A percentile compares a stretch with the other conserved stretches of the same genome.
phyloP scores from a whole-genome alignment of 2,888 invertebrate genomes.

The Xestia ashworthii region DNA sequence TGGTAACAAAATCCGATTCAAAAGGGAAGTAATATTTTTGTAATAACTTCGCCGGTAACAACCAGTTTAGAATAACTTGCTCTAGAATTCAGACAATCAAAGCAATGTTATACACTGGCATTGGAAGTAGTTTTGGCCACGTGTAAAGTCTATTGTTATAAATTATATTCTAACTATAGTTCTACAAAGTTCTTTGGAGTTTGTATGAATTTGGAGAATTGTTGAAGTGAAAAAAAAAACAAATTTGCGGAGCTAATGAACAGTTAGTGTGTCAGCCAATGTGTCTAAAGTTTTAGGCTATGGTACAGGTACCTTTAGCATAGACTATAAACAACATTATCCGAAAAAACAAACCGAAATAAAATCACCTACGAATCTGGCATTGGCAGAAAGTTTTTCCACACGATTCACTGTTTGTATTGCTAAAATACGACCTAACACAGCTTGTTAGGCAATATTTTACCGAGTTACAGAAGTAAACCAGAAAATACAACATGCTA shows the following conservation, averaged over 20 bases:
- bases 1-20: too few species aligned
- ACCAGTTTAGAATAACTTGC: constrained; percentile 1
- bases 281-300: neutral
- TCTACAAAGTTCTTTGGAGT: neutral
- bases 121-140: neutral
- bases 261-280: neutral
- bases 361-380: constrained; percentile 21
- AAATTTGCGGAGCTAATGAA: neutral
- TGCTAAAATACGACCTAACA: constrained; percentile 13
- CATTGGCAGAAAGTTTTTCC: constrained; percentile 4
- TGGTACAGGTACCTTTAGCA: too few species aligned
- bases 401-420: constrained; percentile 23
- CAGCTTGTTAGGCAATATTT: constrained; percentile 15
- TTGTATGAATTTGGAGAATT: neutral
- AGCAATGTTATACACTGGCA: neutral
- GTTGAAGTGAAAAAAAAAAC: neutral
- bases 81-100: neutral
- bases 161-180: neutral
- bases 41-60: too few species aligned
- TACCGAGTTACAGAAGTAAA: neutral
- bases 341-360: neutral
- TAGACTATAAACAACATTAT: too few species aligned
- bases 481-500: constrained; percentile 6
- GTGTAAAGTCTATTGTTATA: neutral
- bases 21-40: too few species aligned